Conservation (phyloP, 1,140 invertebrate species). For the Coenobita brevimanus region DNA sequence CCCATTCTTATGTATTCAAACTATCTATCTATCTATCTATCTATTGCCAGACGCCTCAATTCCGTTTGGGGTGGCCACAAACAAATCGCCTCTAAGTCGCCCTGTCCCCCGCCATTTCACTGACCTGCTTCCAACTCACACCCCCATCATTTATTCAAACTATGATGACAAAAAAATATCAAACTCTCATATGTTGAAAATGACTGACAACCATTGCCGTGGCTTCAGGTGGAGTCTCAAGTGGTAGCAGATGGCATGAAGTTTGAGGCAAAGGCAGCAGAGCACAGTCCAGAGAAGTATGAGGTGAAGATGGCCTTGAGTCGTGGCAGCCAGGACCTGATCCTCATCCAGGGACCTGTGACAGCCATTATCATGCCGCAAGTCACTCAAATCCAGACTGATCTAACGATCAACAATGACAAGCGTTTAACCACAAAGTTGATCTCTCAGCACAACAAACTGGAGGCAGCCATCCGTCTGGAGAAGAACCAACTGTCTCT, state of each 20-base stretch:
- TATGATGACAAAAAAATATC: too few relatives aligned
- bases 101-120: too few relatives aligned
- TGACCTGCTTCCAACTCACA: too few relatives aligned
- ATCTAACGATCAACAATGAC: background rate
- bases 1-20: too few relatives aligned
- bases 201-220: too few relatives aligned
- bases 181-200: too few relatives aligned
- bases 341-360: background rate
- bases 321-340: background rate
- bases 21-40: too few relatives aligned
- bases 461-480: background rate
- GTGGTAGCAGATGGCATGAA: conserved; percentile 15
- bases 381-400: background rate
- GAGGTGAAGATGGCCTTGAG: background rate
- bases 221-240: background rate
- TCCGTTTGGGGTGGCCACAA: too few relatives aligned
- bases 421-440: background rate
- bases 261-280: background rate
- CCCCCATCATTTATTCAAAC: too few relatives aligned
- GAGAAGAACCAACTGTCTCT: background rate
- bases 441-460: background rate
- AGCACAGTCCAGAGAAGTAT: background rate
- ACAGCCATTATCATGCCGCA: background rate
- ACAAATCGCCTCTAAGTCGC: too few relatives aligned
- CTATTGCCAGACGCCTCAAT: too few relatives aligned